Conservation (phyloP, 2,888 invertebrate genomes). For the Conomelus anceps region DNA sequence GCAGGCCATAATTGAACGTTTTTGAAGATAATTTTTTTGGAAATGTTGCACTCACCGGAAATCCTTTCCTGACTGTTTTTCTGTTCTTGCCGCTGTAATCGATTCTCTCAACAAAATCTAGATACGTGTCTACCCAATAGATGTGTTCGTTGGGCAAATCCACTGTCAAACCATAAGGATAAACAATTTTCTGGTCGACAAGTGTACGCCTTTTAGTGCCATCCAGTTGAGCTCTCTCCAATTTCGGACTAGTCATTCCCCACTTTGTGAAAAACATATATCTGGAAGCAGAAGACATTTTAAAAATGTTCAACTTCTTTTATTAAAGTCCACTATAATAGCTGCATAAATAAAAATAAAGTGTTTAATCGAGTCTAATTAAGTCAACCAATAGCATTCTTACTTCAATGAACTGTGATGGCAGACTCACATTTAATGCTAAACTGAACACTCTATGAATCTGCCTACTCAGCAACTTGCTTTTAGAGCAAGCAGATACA, state of each 20-base stretch:
- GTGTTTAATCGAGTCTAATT: too few species aligned
- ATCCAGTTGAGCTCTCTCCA: slow-evolving; percentile 59
- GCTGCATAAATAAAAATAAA: too few species aligned
- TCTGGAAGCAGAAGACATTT: slow-evolving; percentile 40
- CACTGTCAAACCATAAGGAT: slow-evolving; percentile 65
- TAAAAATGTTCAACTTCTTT: neutral
- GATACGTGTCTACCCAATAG: slow-evolving; percentile 75
- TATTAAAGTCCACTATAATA: too few species aligned
- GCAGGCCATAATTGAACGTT: too few species aligned
- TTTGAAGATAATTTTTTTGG: neutral
- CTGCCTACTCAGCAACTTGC: too few species aligned
- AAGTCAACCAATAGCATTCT: too few species aligned
- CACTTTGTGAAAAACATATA: slow-evolving; percentile 72
- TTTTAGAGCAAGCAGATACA: too few species aligned
- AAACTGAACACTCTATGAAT: too few species aligned
- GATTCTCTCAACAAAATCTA: slow-evolving; percentile 69
- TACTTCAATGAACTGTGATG: too few species aligned
- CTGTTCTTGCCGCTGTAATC: slow-evolving; percentile 67
- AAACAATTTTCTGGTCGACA: slow-evolving; percentile 63
- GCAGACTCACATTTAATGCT: too few species aligned
- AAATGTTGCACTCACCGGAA: slow-evolving; percentile 42
- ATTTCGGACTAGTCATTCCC: slow-evolving; percentile 55
- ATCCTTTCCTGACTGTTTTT: slow-evolving; percentile 51
- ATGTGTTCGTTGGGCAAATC: slow-evolving; percentile 64
- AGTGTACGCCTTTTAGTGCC: slow-evolving; percentile 53